These are phyloP conservation scores for Scolopax mira DNA, from an alignment of 2,113 vertebrate genomes.

Conservation along the genomic window DNA sequence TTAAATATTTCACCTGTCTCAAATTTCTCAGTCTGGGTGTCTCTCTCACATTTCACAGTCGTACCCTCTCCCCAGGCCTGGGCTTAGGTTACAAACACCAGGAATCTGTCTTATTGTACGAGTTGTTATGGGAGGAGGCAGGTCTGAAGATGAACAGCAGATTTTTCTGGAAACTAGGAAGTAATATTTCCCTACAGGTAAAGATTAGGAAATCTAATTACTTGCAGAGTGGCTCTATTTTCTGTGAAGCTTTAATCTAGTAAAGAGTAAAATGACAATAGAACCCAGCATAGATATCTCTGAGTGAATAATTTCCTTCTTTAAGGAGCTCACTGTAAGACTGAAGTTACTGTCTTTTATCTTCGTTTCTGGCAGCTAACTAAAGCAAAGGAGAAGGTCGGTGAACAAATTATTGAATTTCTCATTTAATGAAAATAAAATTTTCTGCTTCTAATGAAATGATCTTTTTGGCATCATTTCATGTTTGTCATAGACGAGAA, in stretches of 20 bases:
- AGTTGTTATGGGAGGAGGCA: neutral
- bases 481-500: neutral
- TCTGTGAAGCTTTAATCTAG: neutral
- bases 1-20: neutral
- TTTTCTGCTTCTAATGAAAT: neutral
- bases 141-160: neutral
- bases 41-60: neutral
- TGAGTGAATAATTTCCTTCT: neutral
- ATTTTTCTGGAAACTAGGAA: neutral
- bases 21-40: neutral
- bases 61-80: neutral
- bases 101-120: neutral
- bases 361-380: neutral
- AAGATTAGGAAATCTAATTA: neutral
- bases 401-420: neutral
- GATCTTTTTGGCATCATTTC: neutral
- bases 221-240: neutral
- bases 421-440: neutral
- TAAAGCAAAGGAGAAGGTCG: neutral
- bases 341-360: neutral
- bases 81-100: neutral
- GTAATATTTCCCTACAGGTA: neutral
- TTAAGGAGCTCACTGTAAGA: neutral
- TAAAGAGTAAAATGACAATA: neutral
- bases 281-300: neutral